Base-by-base conservation (phyloP, 2,888 invertebrate species). In the Alitta virens region DNA sequence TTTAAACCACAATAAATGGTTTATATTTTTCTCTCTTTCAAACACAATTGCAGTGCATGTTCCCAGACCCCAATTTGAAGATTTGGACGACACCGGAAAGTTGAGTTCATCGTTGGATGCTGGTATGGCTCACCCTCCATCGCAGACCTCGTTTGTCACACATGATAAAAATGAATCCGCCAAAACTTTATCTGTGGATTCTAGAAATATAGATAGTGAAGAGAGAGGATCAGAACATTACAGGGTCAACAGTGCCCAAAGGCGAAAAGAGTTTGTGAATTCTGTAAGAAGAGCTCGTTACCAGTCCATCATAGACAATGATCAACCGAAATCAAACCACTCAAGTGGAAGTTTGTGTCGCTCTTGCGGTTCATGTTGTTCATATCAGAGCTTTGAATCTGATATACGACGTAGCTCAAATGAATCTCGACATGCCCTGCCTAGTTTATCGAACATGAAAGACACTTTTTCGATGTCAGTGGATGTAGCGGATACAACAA, bases 191-290 rank as follows among this genome's bases (percentile, higher is more conserved):
- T 33, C 33, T 33, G 33, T 33, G 33, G 33, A 33, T 33, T 33
- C 33, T 7, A 12, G 33, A 33, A 33, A 33, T 7, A n/a, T n/a
- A n/a, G 33, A 21, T 21, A 21, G 33, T 33, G 33, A 33, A 33
- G 33, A 7, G 33, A n/a, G n/a, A n/a, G n/a, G n/a, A n/a, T 7
- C 33, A 33, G 33, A 54, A 14, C 62, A 50, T 25, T 42, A 42
- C 9, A 46, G 56, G 1, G 27, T 24, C 1, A 60, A 60, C 43
- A 63, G 63, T 24, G 63, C 63, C 16, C 55, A 56, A n/a, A n/a
- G 63, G 2, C 23, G 63, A 21, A 18, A 40, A 33, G 60, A 60
- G n/a, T 63, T 63, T 43, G 52, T 43, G 24, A 52, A 60, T 23
- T 52, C 63, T 18, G 63, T 63, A 25, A 21, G 63, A 9, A 55